Percentiles rank a stretch among this genome's conserved stretches.
These are phyloP conservation scores for Sinhomidia bicolor DNA, from an alignment of 2,888 invertebrate genomes.

Conservation along the genomic window DNA sequence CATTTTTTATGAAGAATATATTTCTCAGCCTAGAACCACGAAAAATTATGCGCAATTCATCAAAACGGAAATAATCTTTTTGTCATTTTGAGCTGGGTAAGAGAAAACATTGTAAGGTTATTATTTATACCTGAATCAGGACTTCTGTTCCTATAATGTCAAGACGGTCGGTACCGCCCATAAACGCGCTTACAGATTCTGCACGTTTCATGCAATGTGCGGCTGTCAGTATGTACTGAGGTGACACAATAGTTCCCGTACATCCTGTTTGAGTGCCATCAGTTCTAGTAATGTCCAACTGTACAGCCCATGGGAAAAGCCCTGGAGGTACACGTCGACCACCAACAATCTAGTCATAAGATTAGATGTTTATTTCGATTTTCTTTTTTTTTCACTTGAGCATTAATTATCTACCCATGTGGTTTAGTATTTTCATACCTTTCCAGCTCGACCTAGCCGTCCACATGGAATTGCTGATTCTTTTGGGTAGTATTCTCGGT, in stretches of 20 bases:
- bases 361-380: too few species aligned
- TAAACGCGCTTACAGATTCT: conserved; percentile 78
- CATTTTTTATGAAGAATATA: conserved; percentile 79
- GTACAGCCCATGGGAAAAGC: conserved; percentile 79
- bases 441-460: conserved; percentile 72
- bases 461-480: conserved; percentile 66
- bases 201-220: conserved; percentile 78
- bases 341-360: conserved; percentile 79
- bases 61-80: too few species aligned
- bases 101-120: neutral
- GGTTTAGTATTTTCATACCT: conserved; percentile 69
- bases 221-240: conserved; percentile 77
- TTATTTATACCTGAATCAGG: conserved; percentile 73
- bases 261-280: conserved; percentile 79
- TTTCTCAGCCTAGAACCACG: conserved; percentile 77
- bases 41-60: too few species aligned
- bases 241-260: conserved; percentile 77
- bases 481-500: conserved; percentile 59
- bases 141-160: conserved; percentile 77
- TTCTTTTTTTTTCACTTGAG: too few species aligned
- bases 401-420: too few species aligned
- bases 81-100: too few species aligned
- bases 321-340: conserved; percentile 76
- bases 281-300: conserved; percentile 78
- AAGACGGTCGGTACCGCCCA: conserved; percentile 79